A percentile compares a stretch with the other conserved stretches of the same genome.
These are phyloP conservation scores for Polydrusus tereticollis DNA, from an alignment of 2,888 invertebrate genomes.

Conservation along the genomic window DNA sequence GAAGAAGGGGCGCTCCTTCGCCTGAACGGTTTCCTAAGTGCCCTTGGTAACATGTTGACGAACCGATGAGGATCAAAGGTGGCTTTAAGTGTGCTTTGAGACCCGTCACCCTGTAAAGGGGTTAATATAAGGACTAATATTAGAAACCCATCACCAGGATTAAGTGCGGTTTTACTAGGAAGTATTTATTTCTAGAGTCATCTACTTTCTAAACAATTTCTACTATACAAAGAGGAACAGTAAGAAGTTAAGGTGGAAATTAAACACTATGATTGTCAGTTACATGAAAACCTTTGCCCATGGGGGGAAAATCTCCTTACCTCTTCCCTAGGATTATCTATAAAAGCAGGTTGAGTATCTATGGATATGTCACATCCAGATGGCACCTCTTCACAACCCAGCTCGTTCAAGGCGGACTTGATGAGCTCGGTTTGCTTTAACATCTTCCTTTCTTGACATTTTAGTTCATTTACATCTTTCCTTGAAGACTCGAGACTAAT, in stretches of 20 bases:
- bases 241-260: too few relatives aligned
- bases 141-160: not conserved
- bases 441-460: slow-evolving; percentile 87
- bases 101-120: slow-evolving; percentile 67
- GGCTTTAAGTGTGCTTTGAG: slow-evolving; percentile 71
- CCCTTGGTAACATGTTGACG: slow-evolving; percentile 69
- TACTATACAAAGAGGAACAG: not conserved
- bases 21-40: slow-evolving; percentile 75
- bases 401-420: slow-evolving; percentile 85
- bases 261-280: too few relatives aligned
- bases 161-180: not conserved
- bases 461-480: slow-evolving; percentile 83
- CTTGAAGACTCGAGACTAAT: slow-evolving; percentile 60
- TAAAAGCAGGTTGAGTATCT: slow-evolving; percentile 72
- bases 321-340: slow-evolving; percentile 57
- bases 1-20: slow-evolving; percentile 75
- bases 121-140: not conserved
- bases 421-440: slow-evolving; percentile 87
- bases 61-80: slow-evolving; percentile 67
- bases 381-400: slow-evolving; percentile 90
- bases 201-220: not conserved
- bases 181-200: not conserved
- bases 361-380: slow-evolving; percentile 78
- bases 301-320: slow-evolving; percentile 5
- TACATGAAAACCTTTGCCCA: too few relatives aligned